These are phyloP conservation scores for Virgularia gustaviana DNA, from an alignment of 92 coral and sea anemone species.

Conservation along the genomic window DNA sequence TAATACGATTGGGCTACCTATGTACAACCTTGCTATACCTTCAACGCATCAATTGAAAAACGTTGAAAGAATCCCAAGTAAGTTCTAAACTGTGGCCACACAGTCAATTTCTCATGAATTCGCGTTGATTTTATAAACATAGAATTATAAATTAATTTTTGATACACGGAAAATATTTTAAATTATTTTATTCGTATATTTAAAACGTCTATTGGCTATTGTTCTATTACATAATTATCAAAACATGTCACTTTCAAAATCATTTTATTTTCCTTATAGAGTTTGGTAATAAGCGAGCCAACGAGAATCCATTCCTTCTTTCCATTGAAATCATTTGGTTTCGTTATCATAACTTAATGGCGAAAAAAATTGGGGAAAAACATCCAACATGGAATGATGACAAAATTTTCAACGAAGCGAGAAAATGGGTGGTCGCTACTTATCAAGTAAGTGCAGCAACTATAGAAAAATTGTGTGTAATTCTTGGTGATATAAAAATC, in stretches of 20 bases:
- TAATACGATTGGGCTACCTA: constrained; percentile 21
- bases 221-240: no score
- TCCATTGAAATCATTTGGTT: constrained; percentile 18
- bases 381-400: constrained; percentile 28
- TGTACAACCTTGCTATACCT: constrained; percentile 25
- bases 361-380: constrained; percentile 1
- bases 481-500: not conserved
- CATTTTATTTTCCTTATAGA: no score
- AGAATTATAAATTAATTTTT: not conserved
- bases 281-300: constrained; percentile 1
- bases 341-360: constrained; percentile 27
- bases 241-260: no score
- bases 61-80: constrained; percentile 17
- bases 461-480: not conserved
- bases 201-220: no score
- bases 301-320: constrained; percentile 23
- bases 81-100: not conserved
- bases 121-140: no score
- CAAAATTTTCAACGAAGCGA: constrained; percentile 20
- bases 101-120: no score
- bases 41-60: constrained; percentile 8
- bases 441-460: constrained; percentile 5
- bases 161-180: not conserved
- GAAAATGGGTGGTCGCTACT: constrained; percentile 35
- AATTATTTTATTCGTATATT: no score